Base-by-base conservation (phyloP, 2,888 invertebrate genomes). In the Mythimna vitellina region DNA sequence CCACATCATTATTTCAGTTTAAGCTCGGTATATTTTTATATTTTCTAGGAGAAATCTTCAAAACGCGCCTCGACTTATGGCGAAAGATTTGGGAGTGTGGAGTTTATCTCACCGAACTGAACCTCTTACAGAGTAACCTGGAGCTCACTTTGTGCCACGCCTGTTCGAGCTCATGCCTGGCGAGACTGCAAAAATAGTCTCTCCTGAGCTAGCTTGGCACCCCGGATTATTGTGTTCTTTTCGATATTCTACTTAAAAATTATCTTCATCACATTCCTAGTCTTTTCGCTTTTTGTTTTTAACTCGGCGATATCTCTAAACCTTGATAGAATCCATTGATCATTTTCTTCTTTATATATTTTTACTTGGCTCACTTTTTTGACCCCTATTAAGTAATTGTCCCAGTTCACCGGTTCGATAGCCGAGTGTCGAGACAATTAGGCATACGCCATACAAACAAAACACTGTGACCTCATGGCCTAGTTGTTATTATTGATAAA, bases 401-500 rank as follows among this genome's bases (percentile, higher is more conserved):
- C 65, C 82, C 63, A 86, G 76, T 86, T 86, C 20, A 51, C 35
- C 56, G 46, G 70, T 78, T 79, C 76, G 71, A 78, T 81, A 81
- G 71, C 68, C 65, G 61, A 72, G 80, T 80, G 87, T 86, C 78
- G 77, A 74, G 76, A 83, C 85, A 82, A 79, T 88, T 85, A 84
- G 75, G 73, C 70, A 70, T 78, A 76, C 46, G 29, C 46, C 61
- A 54, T 64, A 75, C 85, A 83, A 81, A 85, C 80, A 80, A 73
- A 69, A 65, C 42, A 17, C 73, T 70, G 42, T 76, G 85, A 81
- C 82, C 84, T 42, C 65, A 78, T 85, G 86, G 81, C 88, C 88
- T 77, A 86, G 61, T 82, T 82, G 56, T 49, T 61, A 22, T 62
- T 87, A 87, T 87, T 86, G 83, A 85, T 81, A 81, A 76, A 83